A percentile compares a stretch with the other conserved stretches of the same genome.
Conservation (phyloP, 2,888 invertebrate genomes). For the Lordiphosa andalusiaca region DNA sequence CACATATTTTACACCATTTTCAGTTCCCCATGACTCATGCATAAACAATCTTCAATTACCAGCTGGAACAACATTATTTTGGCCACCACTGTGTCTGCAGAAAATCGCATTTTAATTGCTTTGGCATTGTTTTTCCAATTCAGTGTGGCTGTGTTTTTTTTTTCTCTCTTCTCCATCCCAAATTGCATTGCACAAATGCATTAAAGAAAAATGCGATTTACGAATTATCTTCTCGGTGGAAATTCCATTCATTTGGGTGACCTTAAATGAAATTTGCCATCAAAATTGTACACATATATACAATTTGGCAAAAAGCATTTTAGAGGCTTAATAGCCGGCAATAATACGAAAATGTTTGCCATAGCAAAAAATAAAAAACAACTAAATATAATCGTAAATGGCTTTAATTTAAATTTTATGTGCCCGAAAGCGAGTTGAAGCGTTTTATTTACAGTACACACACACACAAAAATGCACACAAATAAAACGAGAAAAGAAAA, state of each 20-base stretch:
- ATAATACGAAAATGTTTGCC: conserved; percentile 5
- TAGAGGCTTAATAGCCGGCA: conserved; percentile 25
- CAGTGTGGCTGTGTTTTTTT: conserved; percentile 2
- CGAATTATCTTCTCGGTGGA: conserved; percentile 23
- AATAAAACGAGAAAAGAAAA: conserved; percentile 1
- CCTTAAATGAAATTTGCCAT: conserved; percentile 21
- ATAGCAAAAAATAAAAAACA: conserved; percentile 7
- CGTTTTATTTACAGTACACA: conserved; percentile 31
- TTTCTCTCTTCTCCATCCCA: background rate
- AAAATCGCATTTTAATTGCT: conserved; percentile 33
- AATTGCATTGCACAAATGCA: conserved; percentile 32
- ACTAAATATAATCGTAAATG: conserved; percentile 18
- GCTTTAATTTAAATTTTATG: conserved; percentile 34
- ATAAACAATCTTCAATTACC: no score
- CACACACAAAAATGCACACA: conserved; percentile 2
- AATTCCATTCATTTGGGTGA: conserved; percentile 10
- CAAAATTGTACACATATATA: conserved; percentile 45
- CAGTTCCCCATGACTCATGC: no score
- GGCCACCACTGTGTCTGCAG: conserved; percentile 5
- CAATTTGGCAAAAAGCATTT: conserved; percentile 19
- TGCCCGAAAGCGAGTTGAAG: conserved; percentile 29
- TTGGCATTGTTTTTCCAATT: conserved; percentile 37
- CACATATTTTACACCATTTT: no score
- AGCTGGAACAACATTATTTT: no score
- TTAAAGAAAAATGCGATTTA: conserved; percentile 41